These are phyloP conservation scores for Grantiella picta DNA, from an alignment of 2,113 vertebrate genomes.

Conservation along the genomic window DNA sequence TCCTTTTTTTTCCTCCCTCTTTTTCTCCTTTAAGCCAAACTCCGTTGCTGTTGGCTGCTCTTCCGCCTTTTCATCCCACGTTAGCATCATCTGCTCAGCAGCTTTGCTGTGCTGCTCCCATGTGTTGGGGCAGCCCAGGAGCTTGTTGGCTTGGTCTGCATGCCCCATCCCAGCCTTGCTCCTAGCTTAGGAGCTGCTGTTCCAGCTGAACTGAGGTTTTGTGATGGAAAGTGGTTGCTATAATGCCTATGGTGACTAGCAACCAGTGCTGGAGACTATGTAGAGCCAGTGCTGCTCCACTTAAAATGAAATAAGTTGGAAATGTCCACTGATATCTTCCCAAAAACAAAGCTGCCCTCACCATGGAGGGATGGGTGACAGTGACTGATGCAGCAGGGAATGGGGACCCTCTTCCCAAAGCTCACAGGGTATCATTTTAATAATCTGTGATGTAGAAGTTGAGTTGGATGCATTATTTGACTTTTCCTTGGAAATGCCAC, in stretches of 20 bases:
- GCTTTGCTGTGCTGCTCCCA: not conserved
- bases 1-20: too few relatives aligned
- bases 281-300: not conserved
- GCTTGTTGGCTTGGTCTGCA: not conserved
- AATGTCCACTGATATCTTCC: not conserved
- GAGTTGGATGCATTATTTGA: not conserved
- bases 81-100: not conserved
- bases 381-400: not conserved
- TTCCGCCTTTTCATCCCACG: not conserved
- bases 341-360: not conserved
- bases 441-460: fast-evolving
- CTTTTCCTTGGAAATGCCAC: fast-evolving
- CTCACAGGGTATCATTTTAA: not conserved
- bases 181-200: not conserved
- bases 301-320: not conserved
- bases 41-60: not conserved
- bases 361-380: not conserved
- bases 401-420: not conserved
- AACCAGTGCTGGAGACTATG: not conserved
- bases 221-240: not conserved
- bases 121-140: not conserved
- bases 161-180: not conserved
- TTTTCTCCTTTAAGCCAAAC: not conserved
- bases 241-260: not conserved
- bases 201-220: not conserved